Percentiles rank a stretch among this genome's conserved stretches.
These are phyloP conservation scores for Matsumurasca onukii DNA, from an alignment of 1,140 invertebrate genomes.

Conservation along the genomic window DNA sequence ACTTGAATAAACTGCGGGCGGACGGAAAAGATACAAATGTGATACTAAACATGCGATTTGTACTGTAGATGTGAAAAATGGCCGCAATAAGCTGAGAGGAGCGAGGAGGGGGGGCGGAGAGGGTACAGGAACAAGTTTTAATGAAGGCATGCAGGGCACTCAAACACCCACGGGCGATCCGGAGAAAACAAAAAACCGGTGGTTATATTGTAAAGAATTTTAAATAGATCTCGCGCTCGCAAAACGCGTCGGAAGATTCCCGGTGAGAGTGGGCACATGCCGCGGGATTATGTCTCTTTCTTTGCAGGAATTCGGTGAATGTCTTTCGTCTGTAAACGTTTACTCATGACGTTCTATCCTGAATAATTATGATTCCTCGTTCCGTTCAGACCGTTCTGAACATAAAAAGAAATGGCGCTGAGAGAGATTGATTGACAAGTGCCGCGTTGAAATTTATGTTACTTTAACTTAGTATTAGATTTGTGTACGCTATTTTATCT, in stretches of 20 bases:
- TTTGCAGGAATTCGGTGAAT: too few species aligned
- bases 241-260: neutral
- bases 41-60: neutral
- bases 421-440: too few species aligned
- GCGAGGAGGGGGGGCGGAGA: neutral
- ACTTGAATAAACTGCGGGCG: neutral
- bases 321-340: too few species aligned
- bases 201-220: constrained; percentile 29
- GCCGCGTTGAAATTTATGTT: too few species aligned
- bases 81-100: neutral
- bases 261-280: neutral
- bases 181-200: neutral
- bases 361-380: too few species aligned
- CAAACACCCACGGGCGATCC: neutral
- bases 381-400: too few species aligned
- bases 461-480: too few species aligned
- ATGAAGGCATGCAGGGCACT: constrained; percentile 18
- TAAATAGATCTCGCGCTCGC: constrained; percentile 22
- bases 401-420: too few species aligned
- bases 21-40: neutral
- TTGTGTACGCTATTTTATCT: too few species aligned
- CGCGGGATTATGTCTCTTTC: too few species aligned
- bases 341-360: too few species aligned
- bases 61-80: neutral
- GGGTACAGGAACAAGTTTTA: constrained; percentile 22